Evolutionary conservation across 2,888 invertebrate species (phyloP).

Genomic region (Lepidocyrtoides sp.): DNA sequence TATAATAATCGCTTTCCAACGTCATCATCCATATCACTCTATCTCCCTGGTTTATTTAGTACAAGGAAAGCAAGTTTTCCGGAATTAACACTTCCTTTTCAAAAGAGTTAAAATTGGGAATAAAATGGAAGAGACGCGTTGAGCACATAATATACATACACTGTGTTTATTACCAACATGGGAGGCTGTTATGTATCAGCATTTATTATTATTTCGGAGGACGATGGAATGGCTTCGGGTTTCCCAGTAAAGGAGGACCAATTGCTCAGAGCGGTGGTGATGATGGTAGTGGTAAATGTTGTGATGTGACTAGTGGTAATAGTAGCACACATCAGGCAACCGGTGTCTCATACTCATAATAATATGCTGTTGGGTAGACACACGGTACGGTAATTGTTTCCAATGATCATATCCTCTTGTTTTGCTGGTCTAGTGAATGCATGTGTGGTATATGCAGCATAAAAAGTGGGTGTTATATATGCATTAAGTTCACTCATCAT

Average conservation of each 20-base stretch:
- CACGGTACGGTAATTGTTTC: constrained; percentile 69
- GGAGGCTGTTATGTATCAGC: constrained; percentile 22
- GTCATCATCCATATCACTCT: constrained; percentile 8
- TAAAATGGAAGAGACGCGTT: constrained; percentile 1
- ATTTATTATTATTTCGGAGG: constrained; percentile 28
- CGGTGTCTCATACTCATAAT: constrained; percentile 63
- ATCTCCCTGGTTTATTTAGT: constrained; percentile 40
- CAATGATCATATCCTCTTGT: constrained; percentile 34
- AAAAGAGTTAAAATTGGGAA: constrained; percentile 21
- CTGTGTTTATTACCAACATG: constrained; percentile 35
- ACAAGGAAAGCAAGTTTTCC: constrained; percentile 48
- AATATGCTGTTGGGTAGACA: constrained; percentile 40
- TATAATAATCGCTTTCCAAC: constrained; percentile 30
- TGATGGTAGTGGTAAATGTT: background rate
- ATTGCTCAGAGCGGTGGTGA: constrained; percentile 39
- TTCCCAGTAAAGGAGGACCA: constrained; percentile 19
- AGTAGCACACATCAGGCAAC: constrained; percentile 65
- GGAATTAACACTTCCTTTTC: constrained; percentile 59
- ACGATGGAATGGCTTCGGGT: constrained; percentile 4
- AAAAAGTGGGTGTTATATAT: background rate
- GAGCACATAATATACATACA: background rate
- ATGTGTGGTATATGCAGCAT: background rate
- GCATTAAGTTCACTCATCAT: background rate
- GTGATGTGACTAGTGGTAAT: constrained; percentile 10
- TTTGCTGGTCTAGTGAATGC: background rate